Percentiles rank a stretch among this genome's conserved stretches.
Evolutionary conservation across 2,113 vertebrate species (phyloP).

Genomic region (Oriolus oriolus): DNA sequence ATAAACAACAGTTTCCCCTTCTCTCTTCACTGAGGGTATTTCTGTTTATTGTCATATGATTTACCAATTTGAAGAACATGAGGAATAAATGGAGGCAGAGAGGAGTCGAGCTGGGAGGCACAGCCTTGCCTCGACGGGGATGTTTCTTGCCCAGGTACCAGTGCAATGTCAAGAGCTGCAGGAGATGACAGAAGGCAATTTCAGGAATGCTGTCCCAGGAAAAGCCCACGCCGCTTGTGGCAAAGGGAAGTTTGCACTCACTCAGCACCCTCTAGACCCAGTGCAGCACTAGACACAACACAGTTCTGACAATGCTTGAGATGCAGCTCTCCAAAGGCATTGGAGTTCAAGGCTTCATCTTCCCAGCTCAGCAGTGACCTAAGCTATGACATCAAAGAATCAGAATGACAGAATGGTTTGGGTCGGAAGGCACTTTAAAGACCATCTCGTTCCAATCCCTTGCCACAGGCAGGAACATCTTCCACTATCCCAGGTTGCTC

Average conservation of each 20-base stretch:
- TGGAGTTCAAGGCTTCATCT: not conserved
- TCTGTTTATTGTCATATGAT: slow-evolving; percentile 93
- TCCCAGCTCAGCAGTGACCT: not conserved
- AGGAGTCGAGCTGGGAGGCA: slow-evolving; percentile 54
- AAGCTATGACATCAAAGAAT: not conserved
- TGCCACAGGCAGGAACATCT: not conserved
- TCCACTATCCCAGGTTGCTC: not conserved
- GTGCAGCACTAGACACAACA: not conserved
- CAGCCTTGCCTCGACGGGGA: slow-evolving; percentile 22
- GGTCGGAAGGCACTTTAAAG: not conserved
- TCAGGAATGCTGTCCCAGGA: slow-evolving; percentile 55
- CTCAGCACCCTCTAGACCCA: slow-evolving; percentile 25
- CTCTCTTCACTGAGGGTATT: slow-evolving; percentile 80
- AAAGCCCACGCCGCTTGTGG: not conserved
- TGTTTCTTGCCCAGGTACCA: slow-evolving; percentile 59
- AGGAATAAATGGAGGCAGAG: slow-evolving; percentile 65
- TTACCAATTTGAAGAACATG: slow-evolving; percentile 74
- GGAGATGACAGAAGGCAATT: slow-evolving; percentile 59
- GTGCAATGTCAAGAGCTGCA: slow-evolving; percentile 56
- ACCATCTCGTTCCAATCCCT: not conserved
- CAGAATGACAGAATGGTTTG: not conserved
- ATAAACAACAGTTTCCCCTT: slow-evolving; percentile 82
- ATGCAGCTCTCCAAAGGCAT: slow-evolving; percentile 30
- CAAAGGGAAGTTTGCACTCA: not conserved
- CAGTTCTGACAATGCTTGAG: not conserved